phyloP scores from a whole-genome alignment of 2,113 vertebrate genomes.

The Lamprotornis superbus region DNA sequence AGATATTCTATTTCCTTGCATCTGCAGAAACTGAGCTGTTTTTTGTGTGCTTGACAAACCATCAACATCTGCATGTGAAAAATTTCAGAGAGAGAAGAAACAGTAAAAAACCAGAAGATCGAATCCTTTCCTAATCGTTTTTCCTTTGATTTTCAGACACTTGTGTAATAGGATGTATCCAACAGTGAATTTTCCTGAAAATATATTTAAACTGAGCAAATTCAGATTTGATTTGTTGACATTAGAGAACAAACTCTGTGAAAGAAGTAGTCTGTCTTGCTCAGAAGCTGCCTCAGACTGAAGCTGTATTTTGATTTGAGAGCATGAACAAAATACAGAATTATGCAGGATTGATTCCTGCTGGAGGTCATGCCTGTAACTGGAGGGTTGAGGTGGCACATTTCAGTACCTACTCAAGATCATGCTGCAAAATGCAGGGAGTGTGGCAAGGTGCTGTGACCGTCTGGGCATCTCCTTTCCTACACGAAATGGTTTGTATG shows the following conservation, averaged over 20 bases:
- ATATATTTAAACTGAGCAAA: neutral
- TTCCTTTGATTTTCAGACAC: neutral
- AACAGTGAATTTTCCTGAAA: neutral
- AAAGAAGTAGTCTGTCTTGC: neutral
- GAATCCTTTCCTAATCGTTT: constrained; percentile 11
- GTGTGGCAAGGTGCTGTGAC: neutral
- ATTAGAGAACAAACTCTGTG: neutral
- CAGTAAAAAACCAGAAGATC: neutral
- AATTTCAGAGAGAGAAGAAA: constrained; percentile 2
- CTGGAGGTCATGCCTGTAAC: neutral
- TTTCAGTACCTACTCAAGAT: neutral
- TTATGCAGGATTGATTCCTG: neutral
- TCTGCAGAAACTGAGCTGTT: constrained; percentile 26
- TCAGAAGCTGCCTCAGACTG: neutral
- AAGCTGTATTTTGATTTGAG: neutral
- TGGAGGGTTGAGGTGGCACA: neutral
- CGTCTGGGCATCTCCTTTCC: neutral
- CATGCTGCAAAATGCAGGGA: neutral
- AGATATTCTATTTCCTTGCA: neutral
- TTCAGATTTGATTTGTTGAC: constrained; percentile 20
- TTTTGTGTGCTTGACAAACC: constrained; percentile 10
- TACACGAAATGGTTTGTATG: neutral
- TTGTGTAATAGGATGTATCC: constrained; percentile 9
- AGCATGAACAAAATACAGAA: neutral
- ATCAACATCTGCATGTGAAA: neutral